Evolutionary conservation across 2,113 vertebrate genomes (phyloP).

Genomic region (Mobula birostris): DNA sequence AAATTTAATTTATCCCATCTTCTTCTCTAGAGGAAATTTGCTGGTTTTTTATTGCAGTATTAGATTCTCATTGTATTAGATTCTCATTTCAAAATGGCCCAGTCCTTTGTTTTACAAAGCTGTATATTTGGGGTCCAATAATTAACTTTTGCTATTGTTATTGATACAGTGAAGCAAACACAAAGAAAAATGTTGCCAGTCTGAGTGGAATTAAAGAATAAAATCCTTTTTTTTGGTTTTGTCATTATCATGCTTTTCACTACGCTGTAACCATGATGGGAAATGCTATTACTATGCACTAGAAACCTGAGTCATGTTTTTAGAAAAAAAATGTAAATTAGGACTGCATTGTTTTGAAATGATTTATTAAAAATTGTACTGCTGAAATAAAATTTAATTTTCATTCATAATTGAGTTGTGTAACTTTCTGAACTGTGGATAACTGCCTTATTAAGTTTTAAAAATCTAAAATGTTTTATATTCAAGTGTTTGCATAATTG

Average conservation of each 20-base stretch:
- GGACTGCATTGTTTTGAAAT: conserved; percentile 21
- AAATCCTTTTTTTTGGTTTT: neutral
- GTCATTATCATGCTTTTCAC: conserved; percentile 30
- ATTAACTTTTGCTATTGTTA: neutral
- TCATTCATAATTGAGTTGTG: conserved; percentile 1
- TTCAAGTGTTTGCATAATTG: no score
- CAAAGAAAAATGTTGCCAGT: neutral
- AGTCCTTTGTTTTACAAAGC: neutral
- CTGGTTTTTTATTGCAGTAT: neutral
- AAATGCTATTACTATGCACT: conserved; percentile 23
- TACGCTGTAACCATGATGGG: neutral
- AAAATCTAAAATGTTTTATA: no score
- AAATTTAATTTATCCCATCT: neutral
- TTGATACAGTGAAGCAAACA: neutral
- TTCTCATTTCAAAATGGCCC: neutral
- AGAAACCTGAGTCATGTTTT: conserved; percentile 27
- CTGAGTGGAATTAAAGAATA: neutral
- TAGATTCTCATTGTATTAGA: neutral
- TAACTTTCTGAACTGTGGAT: neutral
- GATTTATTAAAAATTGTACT: conserved; percentile 16
- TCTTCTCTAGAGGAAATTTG: neutral
- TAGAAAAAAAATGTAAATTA: conserved; percentile 20
- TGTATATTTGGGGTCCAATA: neutral
- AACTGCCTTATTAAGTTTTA: no score
- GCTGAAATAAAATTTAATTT: conserved; percentile 33